phyloP scores from a whole-genome alignment of 2,888 invertebrate species.

The Melitaea athalia region DNA sequence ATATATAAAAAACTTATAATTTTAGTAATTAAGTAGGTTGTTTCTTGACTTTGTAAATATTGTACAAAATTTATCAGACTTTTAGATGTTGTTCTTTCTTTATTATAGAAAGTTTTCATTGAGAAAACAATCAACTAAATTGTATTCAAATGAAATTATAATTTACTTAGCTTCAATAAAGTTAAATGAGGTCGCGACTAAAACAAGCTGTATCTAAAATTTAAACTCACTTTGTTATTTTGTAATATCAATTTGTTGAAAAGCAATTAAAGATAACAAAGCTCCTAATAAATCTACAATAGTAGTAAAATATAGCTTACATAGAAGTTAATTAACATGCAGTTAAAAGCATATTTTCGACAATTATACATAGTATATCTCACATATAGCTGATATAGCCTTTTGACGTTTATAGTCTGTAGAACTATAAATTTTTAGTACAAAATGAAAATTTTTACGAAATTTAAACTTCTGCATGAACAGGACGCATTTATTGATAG shows the following conservation, averaged over 20 bases:
- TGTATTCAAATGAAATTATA: not conserved
- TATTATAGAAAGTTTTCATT: not conserved
- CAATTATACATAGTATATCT: too few species aligned
- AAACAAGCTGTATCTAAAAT: not conserved
- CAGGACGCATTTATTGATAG: too few species aligned
- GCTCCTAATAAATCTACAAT: too few species aligned
- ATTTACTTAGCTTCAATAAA: not conserved
- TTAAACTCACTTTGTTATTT: not conserved
- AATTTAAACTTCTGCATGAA: too few species aligned
- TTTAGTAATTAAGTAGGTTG: not conserved
- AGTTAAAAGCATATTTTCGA: too few species aligned
- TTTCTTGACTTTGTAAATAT: slow-evolving; percentile 3
- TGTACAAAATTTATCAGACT: not conserved
- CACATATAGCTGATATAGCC: too few species aligned
- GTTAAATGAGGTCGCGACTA: not conserved
- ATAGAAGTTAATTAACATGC: too few species aligned
- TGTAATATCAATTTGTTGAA: not conserved
- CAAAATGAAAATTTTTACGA: too few species aligned
- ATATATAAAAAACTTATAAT: not conserved
- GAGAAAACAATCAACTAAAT: slow-evolving; percentile 1
- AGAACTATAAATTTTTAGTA: too few species aligned
- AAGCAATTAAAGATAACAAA: too few species aligned
- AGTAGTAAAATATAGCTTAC: too few species aligned
- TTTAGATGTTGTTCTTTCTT: not conserved
- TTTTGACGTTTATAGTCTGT: too few species aligned